phyloP scores from a whole-genome alignment of 1,140 invertebrate genomes.

The Idris sp. region DNA sequence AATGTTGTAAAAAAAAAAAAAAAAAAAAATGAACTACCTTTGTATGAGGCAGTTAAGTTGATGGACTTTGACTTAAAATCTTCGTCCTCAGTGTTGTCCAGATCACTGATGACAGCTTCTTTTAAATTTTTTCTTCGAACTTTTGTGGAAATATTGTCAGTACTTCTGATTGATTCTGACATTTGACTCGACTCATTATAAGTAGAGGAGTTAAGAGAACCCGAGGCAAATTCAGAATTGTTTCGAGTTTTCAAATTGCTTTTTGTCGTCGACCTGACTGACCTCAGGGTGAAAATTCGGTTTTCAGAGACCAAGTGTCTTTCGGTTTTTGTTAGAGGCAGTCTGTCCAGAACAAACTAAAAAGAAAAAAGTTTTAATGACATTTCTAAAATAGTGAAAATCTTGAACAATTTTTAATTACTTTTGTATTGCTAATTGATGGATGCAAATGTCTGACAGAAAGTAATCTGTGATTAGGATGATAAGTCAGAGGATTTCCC shows the following conservation, averaged over 20 bases:
- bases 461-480: conserved; percentile 79
- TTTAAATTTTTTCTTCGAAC: conserved; percentile 64
- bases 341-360: conserved; percentile 81
- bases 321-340: conserved; percentile 78
- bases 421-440: conserved; percentile 78
- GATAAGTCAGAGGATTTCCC: conserved; percentile 82
- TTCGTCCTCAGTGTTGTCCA: conserved; percentile 61
- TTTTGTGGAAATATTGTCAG: conserved; percentile 34
- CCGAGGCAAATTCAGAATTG: conserved; percentile 24
- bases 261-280: conserved; percentile 47
- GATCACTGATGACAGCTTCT: conserved; percentile 72
- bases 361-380: no score
- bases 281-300: conserved; percentile 63
- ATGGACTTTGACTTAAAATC: conserved; percentile 43
- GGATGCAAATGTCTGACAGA: conserved; percentile 80
- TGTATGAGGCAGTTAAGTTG: conserved; percentile 51
- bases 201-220: conserved; percentile 46
- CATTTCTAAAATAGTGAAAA: no score
- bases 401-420: no score
- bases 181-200: conserved; percentile 31
- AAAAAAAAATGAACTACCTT: no score
- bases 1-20: no score
- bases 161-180: conserved; percentile 38
- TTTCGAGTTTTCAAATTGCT: conserved; percentile 19
- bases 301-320: conserved; percentile 73